Evolutionary conservation across 1,140 invertebrate genomes (phyloP).

Genomic region (Camponotus vicinus): DNA sequence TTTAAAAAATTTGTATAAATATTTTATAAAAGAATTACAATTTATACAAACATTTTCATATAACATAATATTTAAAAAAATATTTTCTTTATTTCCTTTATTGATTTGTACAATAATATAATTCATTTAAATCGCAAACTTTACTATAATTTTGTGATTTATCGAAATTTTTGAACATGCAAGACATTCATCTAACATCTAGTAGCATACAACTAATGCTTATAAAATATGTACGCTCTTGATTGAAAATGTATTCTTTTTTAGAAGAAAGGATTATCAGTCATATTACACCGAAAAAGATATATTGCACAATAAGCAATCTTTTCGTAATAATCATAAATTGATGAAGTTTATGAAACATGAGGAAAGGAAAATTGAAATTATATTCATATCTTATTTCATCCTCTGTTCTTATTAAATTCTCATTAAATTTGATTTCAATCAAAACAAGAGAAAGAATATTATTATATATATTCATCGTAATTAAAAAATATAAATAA

Average conservation of each 20-base stretch:
- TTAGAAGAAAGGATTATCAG: too few relatives aligned
- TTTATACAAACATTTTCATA: not conserved
- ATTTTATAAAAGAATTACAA: not conserved
- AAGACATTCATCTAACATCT: not conserved
- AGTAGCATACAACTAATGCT: not conserved
- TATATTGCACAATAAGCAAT: not conserved
- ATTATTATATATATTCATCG: not conserved
- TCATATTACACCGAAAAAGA: too few relatives aligned
- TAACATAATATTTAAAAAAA: not conserved
- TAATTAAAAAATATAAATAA: conserved; percentile 20
- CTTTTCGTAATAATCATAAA: not conserved
- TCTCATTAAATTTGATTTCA: not conserved
- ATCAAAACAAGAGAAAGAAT: not conserved
- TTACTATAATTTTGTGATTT: conserved; percentile 3
- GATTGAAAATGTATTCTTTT: too few relatives aligned
- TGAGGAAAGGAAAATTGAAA: not conserved
- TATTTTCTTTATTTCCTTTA: not conserved
- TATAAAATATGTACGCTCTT: too few relatives aligned
- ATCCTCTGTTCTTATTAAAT: not conserved
- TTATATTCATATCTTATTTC: not conserved
- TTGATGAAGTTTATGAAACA: not conserved
- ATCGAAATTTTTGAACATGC: not conserved
- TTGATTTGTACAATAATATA: not conserved
- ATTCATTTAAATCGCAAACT: conserved; percentile 11
- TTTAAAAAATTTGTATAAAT: not conserved